Evolutionary conservation across 2,888 invertebrate species (phyloP).

Genomic region (Cantharis rustica): DNA sequence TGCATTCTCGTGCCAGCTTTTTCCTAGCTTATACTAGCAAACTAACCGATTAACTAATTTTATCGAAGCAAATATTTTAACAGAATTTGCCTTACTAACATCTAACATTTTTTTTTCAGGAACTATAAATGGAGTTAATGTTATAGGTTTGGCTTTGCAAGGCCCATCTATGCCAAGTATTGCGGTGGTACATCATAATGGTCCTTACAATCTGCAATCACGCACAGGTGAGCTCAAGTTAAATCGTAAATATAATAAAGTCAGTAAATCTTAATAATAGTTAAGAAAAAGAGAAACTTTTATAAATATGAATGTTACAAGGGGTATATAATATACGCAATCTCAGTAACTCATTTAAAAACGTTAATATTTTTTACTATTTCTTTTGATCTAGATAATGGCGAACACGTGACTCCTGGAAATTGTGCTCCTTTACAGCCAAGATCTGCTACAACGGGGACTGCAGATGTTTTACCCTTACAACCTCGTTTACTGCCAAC

Average conservation of each 20-base stretch:
- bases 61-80: background rate
- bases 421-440: conserved; percentile 65
- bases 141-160: conserved; percentile 61
- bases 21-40: too few relatives aligned
- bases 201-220: conserved; percentile 46
- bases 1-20: background rate
- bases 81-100: background rate
- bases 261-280: background rate
- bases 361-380: background rate
- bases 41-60: background rate
- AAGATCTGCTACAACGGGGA: conserved; percentile 71
- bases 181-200: conserved; percentile 54
- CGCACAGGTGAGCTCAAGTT: conserved; percentile 31
- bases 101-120: conserved; percentile 57
- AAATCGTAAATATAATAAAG: background rate
- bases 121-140: conserved; percentile 74
- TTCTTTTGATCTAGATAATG: background rate
- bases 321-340: background rate
- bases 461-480: conserved; percentile 71
- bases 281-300: background rate
- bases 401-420: conserved; percentile 45
- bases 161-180: conserved; percentile 59
- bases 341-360: background rate
- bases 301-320: background rate
- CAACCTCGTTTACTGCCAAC: conserved; percentile 72